phyloP scores from a whole-genome alignment of 2,113 vertebrate genomes.

The Eulemur macaco region DNA sequence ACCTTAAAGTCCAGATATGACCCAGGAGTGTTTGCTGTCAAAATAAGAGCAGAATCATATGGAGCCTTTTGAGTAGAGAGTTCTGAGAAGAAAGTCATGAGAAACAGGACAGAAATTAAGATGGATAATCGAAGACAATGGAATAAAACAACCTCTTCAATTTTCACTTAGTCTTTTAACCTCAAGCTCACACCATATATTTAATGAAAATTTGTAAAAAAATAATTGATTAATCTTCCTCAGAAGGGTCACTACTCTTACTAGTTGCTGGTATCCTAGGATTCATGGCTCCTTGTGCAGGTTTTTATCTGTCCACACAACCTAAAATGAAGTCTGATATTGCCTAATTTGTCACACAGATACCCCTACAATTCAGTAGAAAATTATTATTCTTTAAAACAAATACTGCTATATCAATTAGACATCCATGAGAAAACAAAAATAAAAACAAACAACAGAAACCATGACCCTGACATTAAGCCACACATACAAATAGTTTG shows the following conservation, averaged over 20 bases:
- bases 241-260: not conserved
- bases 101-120: not conserved
- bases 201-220: not conserved
- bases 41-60: not conserved
- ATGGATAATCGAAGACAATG: not conserved
- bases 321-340: not conserved
- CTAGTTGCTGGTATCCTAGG: not conserved
- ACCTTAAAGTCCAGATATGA: not conserved
- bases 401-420: not conserved
- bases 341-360: not conserved
- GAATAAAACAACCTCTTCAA: not conserved
- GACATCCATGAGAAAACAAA: not conserved
- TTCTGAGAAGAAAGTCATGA: not conserved
- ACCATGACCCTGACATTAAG: not conserved
- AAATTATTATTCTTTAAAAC: not conserved
- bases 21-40: not conserved
- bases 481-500: not conserved
- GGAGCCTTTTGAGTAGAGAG: not conserved
- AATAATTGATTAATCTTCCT: not conserved
- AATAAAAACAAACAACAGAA: not conserved
- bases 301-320: not conserved
- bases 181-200: not conserved
- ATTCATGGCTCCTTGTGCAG: not conserved
- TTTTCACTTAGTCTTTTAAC: not conserved
- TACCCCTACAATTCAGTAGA: not conserved